Evolutionary conservation across 2,113 vertebrate species (phyloP), one percentile per base, ranked within the genome.

Genomic region (Fulmarus glacialis): DNA sequence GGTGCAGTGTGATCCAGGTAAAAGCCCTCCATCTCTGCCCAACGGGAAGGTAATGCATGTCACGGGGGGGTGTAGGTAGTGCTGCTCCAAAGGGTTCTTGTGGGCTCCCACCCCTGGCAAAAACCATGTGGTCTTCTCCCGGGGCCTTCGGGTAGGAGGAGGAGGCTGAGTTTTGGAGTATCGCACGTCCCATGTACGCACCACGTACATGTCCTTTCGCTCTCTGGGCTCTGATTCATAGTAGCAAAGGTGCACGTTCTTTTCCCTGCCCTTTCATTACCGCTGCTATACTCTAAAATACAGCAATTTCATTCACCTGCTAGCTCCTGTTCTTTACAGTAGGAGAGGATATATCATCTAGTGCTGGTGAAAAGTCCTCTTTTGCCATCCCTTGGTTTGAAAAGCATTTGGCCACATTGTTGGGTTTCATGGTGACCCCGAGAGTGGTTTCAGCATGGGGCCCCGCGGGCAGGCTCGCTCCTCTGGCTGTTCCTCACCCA

Each of bases 191-290:
- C 22, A 1, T 0, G 15, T 2, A 1, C 34, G 0, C 30, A 14
- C 26, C 15, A 1, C 1, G 0, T 14, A 2, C 6, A 0, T 1
- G 29, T 26, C 21, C 68, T 58, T 58, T 50, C 0, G 0, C 50
- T 34, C 30, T 9, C 32, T 19, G 43, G 9, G 6, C 40, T 42
- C 63, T 29, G 12, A 6, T 36, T n/a, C 20, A 0, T 12, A 7
- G 38, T 3, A 13, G 10, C 43, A 67, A 52, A 27, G 17, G 11
- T 23, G 16, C 2, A 1, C 36, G 90, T 86, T 84, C 32, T 68
- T 56, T 73, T 36, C 20, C 5, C 9, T 62, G 5, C 10, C 22
- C 34, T 40, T 59, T 27, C 1, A 0, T 81, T 67, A 20, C 27
- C 1, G 0, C 36, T 9, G 38, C 38, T 26, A 1, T 23, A 7